Base-by-base conservation (phyloP, 2,888 invertebrate species). In the Pristionchus fissidentatus region DNA sequence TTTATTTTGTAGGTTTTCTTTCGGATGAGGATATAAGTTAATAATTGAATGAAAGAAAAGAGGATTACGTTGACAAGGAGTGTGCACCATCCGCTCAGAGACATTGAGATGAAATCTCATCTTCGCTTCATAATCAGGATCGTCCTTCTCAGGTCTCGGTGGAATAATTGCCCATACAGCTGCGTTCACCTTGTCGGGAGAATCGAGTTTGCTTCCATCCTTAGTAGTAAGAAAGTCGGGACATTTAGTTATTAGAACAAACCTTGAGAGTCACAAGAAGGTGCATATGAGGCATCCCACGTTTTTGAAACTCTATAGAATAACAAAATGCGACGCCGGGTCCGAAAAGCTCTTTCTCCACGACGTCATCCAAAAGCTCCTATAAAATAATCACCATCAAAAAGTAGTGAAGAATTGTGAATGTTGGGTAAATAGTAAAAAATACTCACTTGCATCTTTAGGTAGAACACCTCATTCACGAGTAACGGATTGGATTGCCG, bases 211-310 rank as follows among this genome's bases (percentile, higher is more conserved):
- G 41, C 0, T 8, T 0, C 60, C 60, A 0, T 79, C 79, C 79
- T 79, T 26, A 70, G 32, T n/a, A 60, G 26, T n/a, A 15, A 60
- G 60, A 32, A 49, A 29, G 32, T 43, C 19, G 38, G 32, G n/a
- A 57, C 1, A 35, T 41, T n/a, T 38, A 15, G 19, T 22, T 26
- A 35, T 26, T 2, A 5, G 8, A 22, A 38, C 13, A 13, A 38
- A 79, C 79, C 55, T 38, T 0, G 1, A 79, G 41, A 22, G 79
- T 79, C 0, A 79, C 57, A 1, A 79, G 15, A 1, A 79, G 1
- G 15, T 79, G 79, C 55, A 79, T 38, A 43, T 79, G 79, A 22
- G 79, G 79, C 79, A 79, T 79, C 2, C 79, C 79, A n/a, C 79
- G 32, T 26, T 79, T 79, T 38, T 79, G 79, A 26, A 79, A 79